phyloP scores from a whole-genome alignment of 2,797 vertebrate species.

The Smutsia temminckii region DNA sequence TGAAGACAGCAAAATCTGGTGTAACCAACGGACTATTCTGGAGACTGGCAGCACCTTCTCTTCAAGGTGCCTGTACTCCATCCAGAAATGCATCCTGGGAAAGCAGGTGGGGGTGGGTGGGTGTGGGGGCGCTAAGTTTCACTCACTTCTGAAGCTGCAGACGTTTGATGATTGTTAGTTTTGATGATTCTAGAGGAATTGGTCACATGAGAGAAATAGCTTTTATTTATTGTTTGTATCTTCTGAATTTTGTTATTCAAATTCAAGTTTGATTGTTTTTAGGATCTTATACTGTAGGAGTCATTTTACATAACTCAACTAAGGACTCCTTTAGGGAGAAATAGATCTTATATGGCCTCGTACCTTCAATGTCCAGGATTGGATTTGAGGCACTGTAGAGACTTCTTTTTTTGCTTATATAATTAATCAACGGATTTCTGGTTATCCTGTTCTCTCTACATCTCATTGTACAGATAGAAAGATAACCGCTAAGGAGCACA shows the following conservation, averaged over 20 bases:
- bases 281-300: background rate
- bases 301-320: background rate
- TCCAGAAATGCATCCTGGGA: background rate
- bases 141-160: background rate
- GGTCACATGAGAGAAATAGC: background rate
- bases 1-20: background rate
- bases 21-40: rapidly evolving
- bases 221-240: background rate
- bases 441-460: background rate
- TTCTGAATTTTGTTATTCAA: background rate
- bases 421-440: background rate
- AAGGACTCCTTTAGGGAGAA: background rate
- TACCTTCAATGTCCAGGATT: background rate
- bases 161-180: background rate
- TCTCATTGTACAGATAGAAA: background rate
- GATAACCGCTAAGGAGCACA: background rate
- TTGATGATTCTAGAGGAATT: background rate
- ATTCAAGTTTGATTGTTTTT: background rate
- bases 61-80: background rate
- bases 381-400: background rate
- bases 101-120: background rate
- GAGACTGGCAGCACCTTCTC: background rate
- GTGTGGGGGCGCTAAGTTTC: background rate
- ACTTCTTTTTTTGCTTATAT: background rate
- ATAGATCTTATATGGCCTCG: background rate